Evolutionary conservation across 2,888 invertebrate genomes (phyloP).

Genomic region (Aphodius granarius): DNA sequence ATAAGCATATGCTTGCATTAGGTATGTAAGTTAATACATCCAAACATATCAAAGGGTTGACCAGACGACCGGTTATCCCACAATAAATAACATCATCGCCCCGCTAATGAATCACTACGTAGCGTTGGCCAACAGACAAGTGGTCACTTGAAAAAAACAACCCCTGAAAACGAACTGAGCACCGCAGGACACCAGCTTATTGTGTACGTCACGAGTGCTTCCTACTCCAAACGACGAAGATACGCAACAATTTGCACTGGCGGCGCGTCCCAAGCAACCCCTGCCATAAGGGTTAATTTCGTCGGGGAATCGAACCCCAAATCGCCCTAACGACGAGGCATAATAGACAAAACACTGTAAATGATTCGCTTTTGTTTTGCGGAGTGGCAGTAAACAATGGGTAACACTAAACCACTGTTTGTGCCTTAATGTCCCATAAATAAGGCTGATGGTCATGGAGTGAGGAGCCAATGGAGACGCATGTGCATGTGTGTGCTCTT

Average conservation of each 20-base stretch:
- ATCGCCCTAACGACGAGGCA: slow-evolving; percentile 33
- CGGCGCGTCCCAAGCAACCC: slow-evolving; percentile 10
- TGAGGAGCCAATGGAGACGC: slow-evolving; percentile 4
- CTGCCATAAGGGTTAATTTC: slow-evolving; percentile 8
- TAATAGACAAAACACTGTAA: slow-evolving; percentile 52
- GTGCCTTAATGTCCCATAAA: slow-evolving; percentile 45
- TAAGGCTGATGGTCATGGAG: slow-evolving; percentile 30
- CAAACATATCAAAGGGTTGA: not conserved
- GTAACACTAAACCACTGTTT: slow-evolving; percentile 54
- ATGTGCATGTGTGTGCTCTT: slow-evolving; percentile 6
- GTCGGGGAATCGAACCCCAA: slow-evolving; percentile 20
- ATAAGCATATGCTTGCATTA: not conserved
- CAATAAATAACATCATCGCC: slow-evolving; percentile 31
- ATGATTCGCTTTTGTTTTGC: slow-evolving; percentile 55
- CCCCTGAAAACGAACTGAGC: slow-evolving; percentile 39
- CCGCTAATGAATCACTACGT: not conserved
- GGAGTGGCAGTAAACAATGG: slow-evolving; percentile 52
- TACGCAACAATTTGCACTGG: slow-evolving; percentile 5
- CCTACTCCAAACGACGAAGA: slow-evolving; percentile 34
- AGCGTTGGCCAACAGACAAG: not conserved
- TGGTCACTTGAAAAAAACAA: slow-evolving; percentile 15
- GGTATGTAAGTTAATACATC: not conserved
- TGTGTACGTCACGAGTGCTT: slow-evolving; percentile 38
- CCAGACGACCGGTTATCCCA: slow-evolving; percentile 22
- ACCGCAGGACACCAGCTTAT: slow-evolving; percentile 41